Evolutionary conservation across 2,113 vertebrate species (phyloP), one percentile per base, ranked within the genome.

Genomic region (Eulacestoma nigropectus): DNA sequence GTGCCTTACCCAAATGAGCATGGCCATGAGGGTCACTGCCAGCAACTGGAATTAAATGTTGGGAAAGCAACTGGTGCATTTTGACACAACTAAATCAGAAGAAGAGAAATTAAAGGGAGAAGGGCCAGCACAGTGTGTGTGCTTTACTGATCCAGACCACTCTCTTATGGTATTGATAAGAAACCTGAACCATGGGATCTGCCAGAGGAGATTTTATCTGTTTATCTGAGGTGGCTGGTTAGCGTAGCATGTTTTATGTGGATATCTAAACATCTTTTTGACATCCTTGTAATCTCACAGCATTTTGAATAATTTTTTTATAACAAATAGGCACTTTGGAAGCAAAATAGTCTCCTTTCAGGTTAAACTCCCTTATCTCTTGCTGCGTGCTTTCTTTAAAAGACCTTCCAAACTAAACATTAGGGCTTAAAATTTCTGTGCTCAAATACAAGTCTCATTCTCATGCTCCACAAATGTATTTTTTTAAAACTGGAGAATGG

Each of bases 351-450:
- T 52, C 53, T 83, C 17, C 53, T 87, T 80, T 95, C 84, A 83
- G 64, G 37, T 87, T 96, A 77, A 86, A 55, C 55, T 93, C 69
- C 32, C 76, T 97, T 97, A 97, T 96, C 96, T 95, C 81, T 90
- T 93, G 35, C 37, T 73, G 69, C 39, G 6, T 87, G 42, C 87
- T 88, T 92, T 95, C 86, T 95, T 92, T 95, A 80, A 75, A 94
- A 95, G 73, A 85, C 27, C 33, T 93, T 97, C 92, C 94, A 97
- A 89, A 77, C 73, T 59, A 97, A 97, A 95, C 84, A 95, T 94
- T 55, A 73, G 39, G 72, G 59, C 79, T 95, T 94, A 60, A 70
- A 82, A 83, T 82, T 87, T 95, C 86, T 91, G 56, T 90, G 76
- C 72, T 96, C 57, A 89, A 92, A 60, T 90, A n/a, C 68, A 88